Evolutionary conservation across 2,113 vertebrate genomes (phyloP), one percentile per base, ranked within the genome.

Genomic region (Carassius gibelio): DNA sequence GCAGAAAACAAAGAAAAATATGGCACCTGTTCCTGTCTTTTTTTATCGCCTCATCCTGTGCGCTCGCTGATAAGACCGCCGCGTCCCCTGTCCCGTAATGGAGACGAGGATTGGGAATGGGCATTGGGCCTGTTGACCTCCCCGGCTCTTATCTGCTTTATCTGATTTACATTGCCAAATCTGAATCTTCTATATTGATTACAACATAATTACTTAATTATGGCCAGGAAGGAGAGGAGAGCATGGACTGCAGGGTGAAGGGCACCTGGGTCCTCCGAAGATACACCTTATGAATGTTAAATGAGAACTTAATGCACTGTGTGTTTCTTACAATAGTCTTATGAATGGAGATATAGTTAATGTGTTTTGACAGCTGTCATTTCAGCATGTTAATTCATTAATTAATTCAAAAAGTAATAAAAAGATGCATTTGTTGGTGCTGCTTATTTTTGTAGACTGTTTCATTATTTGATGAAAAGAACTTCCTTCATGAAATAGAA

Each of bases 121-220:
- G 88, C 90, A 80, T 84, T 89, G 90, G 88, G 88, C 88, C 94
- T 94, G 89, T 90, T 96, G 96, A 96, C 94, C 92, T 93, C 87
- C 85, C 45, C 11, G 90, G 88, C 92, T 92, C 90, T 95, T 95
- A 95, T 96, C 96, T 95, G 94, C 95, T 95, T 96, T 95, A 95
- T 96, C 96, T 95, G 94, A 95, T 95, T 96, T 95, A 93, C 93
- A 93, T 93, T 94, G 92, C 94, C 94, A 94, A 96, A 95, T 95
- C 93, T 91, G 93, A 94, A 95, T 94, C 94, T 94, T 89, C 92
- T 88, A 87, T 96, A 96, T 96, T 94, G 95, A 96, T 96, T 96
- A 94, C 92, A 90, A 83, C 86, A 83, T 96, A 96, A 96, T 96
- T 95, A 94, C 92, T 94, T 95, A 96, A 97, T 96, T 96, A 94